Evolutionary conservation across 1,140 invertebrate species (phyloP).

Genomic region (Tigriopus japonicus): DNA sequence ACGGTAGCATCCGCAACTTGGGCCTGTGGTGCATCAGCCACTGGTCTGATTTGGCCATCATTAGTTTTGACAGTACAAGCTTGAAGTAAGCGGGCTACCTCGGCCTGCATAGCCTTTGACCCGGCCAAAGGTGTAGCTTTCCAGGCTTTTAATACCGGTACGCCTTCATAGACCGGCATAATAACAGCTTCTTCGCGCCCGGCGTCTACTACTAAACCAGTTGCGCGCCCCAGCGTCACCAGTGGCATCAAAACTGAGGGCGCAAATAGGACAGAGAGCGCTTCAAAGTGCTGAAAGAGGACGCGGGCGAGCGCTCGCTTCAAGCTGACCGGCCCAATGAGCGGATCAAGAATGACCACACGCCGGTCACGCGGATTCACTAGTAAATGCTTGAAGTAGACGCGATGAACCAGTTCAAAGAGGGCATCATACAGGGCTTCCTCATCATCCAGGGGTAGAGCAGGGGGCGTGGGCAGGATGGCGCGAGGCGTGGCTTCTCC

Average conservation of each 20-base stretch:
- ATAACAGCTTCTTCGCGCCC: conserved; percentile 62
- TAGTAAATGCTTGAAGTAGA: conserved; percentile 71
- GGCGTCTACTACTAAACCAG: conserved; percentile 62
- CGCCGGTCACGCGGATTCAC: conserved; percentile 80
- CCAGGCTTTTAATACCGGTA: conserved; percentile 56
- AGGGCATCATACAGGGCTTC: conserved; percentile 63
- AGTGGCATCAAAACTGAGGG: conserved; percentile 60
- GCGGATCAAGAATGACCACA: conserved; percentile 73
- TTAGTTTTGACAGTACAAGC: background rate
- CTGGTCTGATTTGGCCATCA: background rate
- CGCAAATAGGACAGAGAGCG: conserved; percentile 45
- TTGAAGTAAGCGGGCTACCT: background rate
- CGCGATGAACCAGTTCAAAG: conserved; percentile 63
- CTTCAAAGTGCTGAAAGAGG: conserved; percentile 76
- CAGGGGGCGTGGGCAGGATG: conserved; percentile 59
- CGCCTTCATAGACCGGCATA: conserved; percentile 64
- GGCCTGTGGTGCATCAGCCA: background rate
- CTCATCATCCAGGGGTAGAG: conserved; percentile 44
- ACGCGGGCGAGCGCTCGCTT: conserved; percentile 73
- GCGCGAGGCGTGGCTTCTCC: conserved; percentile 61
- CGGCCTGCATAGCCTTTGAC: conserved; percentile 35
- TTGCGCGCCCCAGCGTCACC: conserved; percentile 49
- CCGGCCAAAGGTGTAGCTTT: conserved; percentile 52
- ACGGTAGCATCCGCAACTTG: background rate
- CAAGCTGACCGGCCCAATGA: conserved; percentile 57